Base-by-base conservation (phyloP, 2,797 vertebrate genomes). In the Glossophaga mutica region DNA sequence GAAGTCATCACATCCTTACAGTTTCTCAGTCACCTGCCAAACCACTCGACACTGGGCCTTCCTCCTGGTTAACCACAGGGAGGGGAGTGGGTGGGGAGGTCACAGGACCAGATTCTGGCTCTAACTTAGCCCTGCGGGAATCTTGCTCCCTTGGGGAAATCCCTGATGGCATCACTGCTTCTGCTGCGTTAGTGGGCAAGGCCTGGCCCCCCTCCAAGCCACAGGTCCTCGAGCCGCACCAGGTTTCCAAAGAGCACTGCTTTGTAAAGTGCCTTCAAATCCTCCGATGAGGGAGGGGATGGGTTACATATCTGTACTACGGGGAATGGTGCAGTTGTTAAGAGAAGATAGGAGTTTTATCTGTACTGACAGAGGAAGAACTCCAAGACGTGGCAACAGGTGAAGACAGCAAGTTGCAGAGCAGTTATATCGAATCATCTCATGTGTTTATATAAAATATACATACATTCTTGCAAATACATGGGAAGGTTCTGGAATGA, bases 21-120 rank as follows among this genome's bases (percentile, higher is more conserved):
- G 26, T 90, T 88, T 96, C 89, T 94, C 68, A 94, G 46, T 76
- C 59, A 79, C n/a, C 92, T 93, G 73, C 90, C 87, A 97, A 95
- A 88, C 68, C 78, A 29, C 73, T 96, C 44, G 48, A 90, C 87
- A 93, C 73, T 42, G 81, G 87, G 68, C 83, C 76, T 93, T 71
- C 70, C 73, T 88, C 29, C 87, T 83, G 90, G 87, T 86, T 93
- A 95, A 94, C 95, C 87, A 74, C 89, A 78, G 76, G 24, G 37
- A 95, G 81, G 67, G 50, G 32, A n/a, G 29, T 9, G 24, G 55
- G 37, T 48, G 22, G 65, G 34, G 71, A 67, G 50, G 62, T 65
- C 71, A 73, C 2, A 62, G 68, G 48, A 77, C 55, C 32, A 94
- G 81, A 90, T 90, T 96, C 84, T 88, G 81, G 84, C 77, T 96